phyloP scores from a whole-genome alignment of 2,113 vertebrate genomes.

The Sitta europaea region DNA sequence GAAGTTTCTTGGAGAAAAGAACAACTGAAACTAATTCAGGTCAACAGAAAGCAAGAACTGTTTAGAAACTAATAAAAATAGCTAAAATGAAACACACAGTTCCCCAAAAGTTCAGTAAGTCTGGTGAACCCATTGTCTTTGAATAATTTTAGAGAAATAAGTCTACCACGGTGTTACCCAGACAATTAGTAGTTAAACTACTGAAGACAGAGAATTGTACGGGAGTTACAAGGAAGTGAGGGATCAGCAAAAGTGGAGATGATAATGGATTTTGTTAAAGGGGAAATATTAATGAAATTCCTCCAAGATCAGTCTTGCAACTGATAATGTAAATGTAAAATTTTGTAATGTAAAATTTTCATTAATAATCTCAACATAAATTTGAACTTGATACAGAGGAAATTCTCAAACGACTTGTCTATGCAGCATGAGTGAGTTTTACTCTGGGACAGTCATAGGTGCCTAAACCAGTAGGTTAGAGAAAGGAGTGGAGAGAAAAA shows the following conservation, averaged over 20 bases:
- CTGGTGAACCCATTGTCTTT: background rate
- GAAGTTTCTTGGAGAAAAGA: background rate
- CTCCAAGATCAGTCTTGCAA: background rate
- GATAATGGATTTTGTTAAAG: slow-evolving; percentile 16
- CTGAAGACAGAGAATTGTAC: background rate
- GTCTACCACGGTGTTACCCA: background rate
- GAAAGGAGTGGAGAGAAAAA: background rate
- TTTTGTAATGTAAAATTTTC: background rate
- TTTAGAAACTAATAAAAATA: background rate
- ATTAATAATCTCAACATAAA: background rate
- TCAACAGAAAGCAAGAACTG: background rate
- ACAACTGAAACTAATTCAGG: background rate
- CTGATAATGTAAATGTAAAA: too few relatives aligned
- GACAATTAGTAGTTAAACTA: background rate
- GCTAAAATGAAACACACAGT: background rate
- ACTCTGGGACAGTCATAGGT: background rate
- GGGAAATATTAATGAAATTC: background rate
- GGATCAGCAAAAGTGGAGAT: background rate
- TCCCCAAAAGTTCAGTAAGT: background rate
- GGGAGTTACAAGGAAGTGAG: background rate
- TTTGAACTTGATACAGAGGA: background rate
- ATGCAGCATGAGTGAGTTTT: background rate
- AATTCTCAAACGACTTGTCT: background rate
- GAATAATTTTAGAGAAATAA: background rate
- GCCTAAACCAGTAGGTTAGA: background rate